phyloP scores from a whole-genome alignment of 1,140 invertebrate species.

The Lerema accius region DNA sequence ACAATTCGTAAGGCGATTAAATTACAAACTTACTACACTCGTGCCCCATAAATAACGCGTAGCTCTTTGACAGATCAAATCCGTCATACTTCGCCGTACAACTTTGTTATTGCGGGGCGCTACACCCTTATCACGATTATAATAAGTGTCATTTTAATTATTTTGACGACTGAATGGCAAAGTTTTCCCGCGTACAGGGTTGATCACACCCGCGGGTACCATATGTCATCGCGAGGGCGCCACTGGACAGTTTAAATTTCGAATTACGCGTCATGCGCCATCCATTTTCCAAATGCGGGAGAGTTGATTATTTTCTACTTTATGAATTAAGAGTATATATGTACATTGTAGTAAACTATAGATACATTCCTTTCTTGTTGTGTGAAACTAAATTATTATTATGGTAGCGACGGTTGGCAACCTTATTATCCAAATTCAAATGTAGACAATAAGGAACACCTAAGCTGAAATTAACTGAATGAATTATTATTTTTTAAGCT shows the following conservation, averaged over 20 bases:
- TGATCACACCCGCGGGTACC: slow-evolving; percentile 62
- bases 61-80: slow-evolving; percentile 49
- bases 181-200: slow-evolving; percentile 25
- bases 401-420: too few species aligned
- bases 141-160: not conserved
- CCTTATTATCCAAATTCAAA: too few species aligned
- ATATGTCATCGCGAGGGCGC: slow-evolving; percentile 61
- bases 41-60: slow-evolving; percentile 44
- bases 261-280: slow-evolving; percentile 46
- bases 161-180: not conserved
- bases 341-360: too few species aligned
- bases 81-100: slow-evolving; percentile 44
- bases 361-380: too few species aligned
- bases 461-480: too few species aligned
- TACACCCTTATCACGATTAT: not conserved
- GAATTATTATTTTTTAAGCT: too few species aligned
- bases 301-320: slow-evolving; percentile 23
- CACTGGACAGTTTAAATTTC: slow-evolving; percentile 67
- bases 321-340: slow-evolving; percentile 6
- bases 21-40: slow-evolving; percentile 19
- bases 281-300: slow-evolving; percentile 56
- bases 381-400: too few species aligned
- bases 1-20: slow-evolving; percentile 18
- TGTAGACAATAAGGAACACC: too few species aligned
- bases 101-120: slow-evolving; percentile 4